Percentiles rank a stretch among this genome's conserved stretches.
Conservation (phyloP, 2,113 vertebrate species). For the Pelvicachromis taeniatus region DNA sequence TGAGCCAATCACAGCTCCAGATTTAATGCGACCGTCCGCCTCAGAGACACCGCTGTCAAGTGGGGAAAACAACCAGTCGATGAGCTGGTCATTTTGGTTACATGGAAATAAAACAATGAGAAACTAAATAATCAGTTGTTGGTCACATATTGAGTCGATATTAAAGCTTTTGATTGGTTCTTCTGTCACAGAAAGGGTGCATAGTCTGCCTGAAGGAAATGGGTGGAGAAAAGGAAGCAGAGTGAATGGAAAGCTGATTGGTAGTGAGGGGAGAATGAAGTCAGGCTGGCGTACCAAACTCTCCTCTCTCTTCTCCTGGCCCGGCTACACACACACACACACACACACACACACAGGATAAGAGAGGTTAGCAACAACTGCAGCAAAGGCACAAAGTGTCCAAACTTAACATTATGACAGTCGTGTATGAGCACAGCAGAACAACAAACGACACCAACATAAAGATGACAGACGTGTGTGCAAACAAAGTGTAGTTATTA, state of each 20-base stretch:
- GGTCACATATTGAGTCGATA: constrained; percentile 34
- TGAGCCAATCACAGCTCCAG: not conserved
- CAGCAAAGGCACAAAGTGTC: constrained; percentile 8
- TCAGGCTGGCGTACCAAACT: constrained; percentile 80
- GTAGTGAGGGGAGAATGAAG: constrained; percentile 39
- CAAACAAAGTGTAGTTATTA: not conserved
- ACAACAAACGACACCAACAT: constrained; percentile 22
- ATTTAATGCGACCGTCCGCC: not conserved
- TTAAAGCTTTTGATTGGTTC: constrained; percentile 25
- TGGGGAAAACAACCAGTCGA: not conserved
- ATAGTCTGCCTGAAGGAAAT: not conserved
- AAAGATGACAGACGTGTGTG: not conserved
- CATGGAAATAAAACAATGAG: not conserved
- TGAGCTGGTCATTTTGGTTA: not conserved
- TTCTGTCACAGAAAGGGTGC: not conserved
- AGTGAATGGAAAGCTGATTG: constrained; percentile 28
- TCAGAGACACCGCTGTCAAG: not conserved
- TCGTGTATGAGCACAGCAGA: not conserved
- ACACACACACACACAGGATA: constrained; percentile 48
- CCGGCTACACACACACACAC: constrained; percentile 72
- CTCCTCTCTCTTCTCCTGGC: constrained; percentile 79
- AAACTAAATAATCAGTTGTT: constrained; percentile 33
- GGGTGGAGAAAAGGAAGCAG: constrained; percentile 4
- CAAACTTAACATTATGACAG: constrained; percentile 15
- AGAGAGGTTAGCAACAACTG: constrained; percentile 56